Conservation (phyloP, 1,140 invertebrate species). For the Linepithema humile region DNA sequence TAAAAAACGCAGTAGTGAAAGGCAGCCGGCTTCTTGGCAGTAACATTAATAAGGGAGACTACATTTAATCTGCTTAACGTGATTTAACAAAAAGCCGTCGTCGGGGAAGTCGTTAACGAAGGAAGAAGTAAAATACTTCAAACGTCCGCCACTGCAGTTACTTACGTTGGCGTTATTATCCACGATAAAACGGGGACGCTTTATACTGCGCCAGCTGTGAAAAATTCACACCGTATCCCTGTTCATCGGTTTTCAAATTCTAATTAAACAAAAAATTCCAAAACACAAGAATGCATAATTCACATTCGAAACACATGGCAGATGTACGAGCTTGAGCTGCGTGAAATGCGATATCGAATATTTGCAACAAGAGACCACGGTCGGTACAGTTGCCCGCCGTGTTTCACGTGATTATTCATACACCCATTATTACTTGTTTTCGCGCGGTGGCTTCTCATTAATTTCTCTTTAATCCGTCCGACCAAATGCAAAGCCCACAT, state of each 20-base stretch:
- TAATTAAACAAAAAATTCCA: constrained; percentile 41
- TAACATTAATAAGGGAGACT: constrained; percentile 39
- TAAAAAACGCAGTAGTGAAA: neutral
- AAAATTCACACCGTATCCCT: constrained; percentile 30
- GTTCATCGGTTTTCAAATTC: neutral
- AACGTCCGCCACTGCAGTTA: constrained; percentile 35
- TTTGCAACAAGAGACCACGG: neutral
- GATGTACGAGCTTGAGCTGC: neutral
- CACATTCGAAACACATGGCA: neutral
- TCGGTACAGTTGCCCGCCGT: neutral
- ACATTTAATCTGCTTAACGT: constrained; percentile 51
- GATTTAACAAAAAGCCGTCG: constrained; percentile 49
- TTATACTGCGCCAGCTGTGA: constrained; percentile 29
- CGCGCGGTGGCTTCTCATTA: constrained; percentile 55
- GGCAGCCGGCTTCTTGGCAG: neutral
- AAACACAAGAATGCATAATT: neutral
- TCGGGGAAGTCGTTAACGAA: constrained; percentile 42
- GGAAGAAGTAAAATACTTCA: constrained; percentile 51
- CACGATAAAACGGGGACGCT: constrained; percentile 19
- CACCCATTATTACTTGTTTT: constrained; percentile 60
- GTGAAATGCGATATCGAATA: constrained; percentile 52
- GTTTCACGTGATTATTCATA: constrained; percentile 49
- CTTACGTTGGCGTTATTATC: constrained; percentile 42
- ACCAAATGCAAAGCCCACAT: constrained; percentile 50
- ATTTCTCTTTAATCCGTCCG: constrained; percentile 66